Evolutionary conservation across 2,797 vertebrate species (phyloP).

Genomic region (Oophaga sylvatica): DNA sequence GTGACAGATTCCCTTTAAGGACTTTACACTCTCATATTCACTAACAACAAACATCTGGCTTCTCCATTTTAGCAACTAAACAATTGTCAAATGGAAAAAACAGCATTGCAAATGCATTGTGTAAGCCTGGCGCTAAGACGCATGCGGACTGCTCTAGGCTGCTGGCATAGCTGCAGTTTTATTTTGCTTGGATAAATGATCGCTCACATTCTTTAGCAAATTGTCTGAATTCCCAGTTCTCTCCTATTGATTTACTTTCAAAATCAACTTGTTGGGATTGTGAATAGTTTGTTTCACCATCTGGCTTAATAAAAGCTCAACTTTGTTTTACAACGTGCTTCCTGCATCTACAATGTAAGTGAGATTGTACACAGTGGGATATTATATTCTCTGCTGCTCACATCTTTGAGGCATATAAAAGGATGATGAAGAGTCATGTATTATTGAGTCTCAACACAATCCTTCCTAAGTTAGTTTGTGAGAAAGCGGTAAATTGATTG

Average conservation of each 20-base stretch:
- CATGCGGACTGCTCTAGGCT: background rate
- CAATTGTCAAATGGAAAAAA: background rate
- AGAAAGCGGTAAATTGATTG: background rate
- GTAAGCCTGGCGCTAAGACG: background rate
- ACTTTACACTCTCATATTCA: background rate
- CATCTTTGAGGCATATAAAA: conserved; percentile 10
- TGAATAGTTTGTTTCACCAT: conserved; percentile 26
- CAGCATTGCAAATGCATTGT: background rate
- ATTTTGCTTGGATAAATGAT: background rate
- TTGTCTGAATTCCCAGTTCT: conserved; percentile 11
- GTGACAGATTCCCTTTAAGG: background rate
- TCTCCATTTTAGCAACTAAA: background rate
- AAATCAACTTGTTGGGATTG: conserved; percentile 15
- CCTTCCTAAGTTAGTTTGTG: conserved; percentile 3
- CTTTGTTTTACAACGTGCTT: conserved; percentile 22
- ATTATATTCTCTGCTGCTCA: background rate
- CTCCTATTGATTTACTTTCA: conserved; percentile 31
- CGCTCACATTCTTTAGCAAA: conserved; percentile 2
- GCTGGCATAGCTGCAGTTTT: background rate
- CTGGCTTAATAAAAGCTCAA: conserved; percentile 40
- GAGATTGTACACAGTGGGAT: conserved; percentile 10
- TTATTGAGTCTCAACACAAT: background rate
- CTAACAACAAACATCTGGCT: background rate
- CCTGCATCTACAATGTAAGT: conserved; percentile 18
- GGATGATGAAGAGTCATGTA: conserved; percentile 7